Evolutionary conservation across 2,797 vertebrate genomes (phyloP).

Genomic region (Syngnathus rostellatus): DNA sequence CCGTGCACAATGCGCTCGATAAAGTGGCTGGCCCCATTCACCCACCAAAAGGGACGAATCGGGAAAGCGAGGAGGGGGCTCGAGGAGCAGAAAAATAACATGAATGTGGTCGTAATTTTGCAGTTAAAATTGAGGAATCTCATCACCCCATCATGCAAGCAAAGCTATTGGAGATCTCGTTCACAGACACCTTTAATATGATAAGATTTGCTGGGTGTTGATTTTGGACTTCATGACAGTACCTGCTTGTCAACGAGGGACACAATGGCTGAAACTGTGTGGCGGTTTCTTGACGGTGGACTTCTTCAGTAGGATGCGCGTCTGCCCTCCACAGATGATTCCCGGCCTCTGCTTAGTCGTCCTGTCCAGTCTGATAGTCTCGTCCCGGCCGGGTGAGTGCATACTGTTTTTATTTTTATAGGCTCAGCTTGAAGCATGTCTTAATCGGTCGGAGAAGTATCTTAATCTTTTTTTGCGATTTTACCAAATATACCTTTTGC

Average conservation of each 20-base stretch:
- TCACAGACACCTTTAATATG: neutral
- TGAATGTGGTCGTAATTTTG: neutral
- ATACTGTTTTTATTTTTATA: neutral
- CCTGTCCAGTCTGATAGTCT: conserved; percentile 46
- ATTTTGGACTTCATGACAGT: neutral
- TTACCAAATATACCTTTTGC: neutral
- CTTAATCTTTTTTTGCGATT: too few species aligned
- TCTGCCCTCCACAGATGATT: conserved; percentile 47
- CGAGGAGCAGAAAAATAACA: too few species aligned
- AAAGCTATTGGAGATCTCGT: neutral
- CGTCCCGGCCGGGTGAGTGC: conserved; percentile 54
- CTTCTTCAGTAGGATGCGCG: conserved; percentile 50
- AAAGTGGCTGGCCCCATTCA: conserved; percentile 68
- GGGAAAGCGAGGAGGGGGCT: neutral
- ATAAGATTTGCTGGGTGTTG: neutral
- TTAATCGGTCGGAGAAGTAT: too few species aligned
- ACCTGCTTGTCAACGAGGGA: conserved; percentile 16
- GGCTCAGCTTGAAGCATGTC: neutral
- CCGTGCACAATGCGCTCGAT: conserved; percentile 38
- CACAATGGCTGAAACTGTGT: conserved; percentile 53
- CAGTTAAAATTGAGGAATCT: neutral
- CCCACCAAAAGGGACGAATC: conserved; percentile 3
- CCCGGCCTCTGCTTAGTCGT: conserved; percentile 47
- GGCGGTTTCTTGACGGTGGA: conserved; percentile 27
- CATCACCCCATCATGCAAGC: neutral